Conservation (phyloP, 1,140 invertebrate genomes). For the Cyclina sinensis region DNA sequence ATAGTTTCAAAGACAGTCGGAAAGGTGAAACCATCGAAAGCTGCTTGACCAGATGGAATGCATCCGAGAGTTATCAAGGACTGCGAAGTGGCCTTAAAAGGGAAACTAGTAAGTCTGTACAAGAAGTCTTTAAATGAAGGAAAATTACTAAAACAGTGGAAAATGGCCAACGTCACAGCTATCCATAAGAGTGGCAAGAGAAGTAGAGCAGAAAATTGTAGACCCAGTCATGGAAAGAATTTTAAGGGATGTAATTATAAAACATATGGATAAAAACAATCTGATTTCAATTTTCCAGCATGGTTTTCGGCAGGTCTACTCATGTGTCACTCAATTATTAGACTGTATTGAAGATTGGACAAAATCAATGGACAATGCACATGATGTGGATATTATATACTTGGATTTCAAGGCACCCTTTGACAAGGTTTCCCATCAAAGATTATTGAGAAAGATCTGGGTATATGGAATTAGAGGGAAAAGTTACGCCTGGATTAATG, state of each 20-base stretch:
- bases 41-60: not conserved
- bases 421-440: too few species aligned
- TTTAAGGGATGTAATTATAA: not conserved
- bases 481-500: constrained; percentile 61
- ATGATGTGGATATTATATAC: too few species aligned
- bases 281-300: not conserved
- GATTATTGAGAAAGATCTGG: not conserved
- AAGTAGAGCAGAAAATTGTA: constrained; percentile 45
- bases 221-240: not conserved
- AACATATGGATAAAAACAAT: not conserved
- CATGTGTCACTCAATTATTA: not conserved
- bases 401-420: not conserved
- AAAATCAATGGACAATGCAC: too few species aligned
- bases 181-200: constrained; percentile 66
- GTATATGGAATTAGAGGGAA: constrained; percentile 27
- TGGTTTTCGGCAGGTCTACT: not conserved
- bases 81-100: too few species aligned
- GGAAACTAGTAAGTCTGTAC: too few species aligned
- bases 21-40: too few species aligned
- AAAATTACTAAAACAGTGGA: not conserved
- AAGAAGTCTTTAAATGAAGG: too few species aligned
- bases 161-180: not conserved
- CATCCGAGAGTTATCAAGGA: not conserved
- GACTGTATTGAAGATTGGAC: not conserved
- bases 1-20: too few species aligned